Base-by-base conservation (phyloP, 2,113 vertebrate genomes). In the Ciconia stormi region DNA sequence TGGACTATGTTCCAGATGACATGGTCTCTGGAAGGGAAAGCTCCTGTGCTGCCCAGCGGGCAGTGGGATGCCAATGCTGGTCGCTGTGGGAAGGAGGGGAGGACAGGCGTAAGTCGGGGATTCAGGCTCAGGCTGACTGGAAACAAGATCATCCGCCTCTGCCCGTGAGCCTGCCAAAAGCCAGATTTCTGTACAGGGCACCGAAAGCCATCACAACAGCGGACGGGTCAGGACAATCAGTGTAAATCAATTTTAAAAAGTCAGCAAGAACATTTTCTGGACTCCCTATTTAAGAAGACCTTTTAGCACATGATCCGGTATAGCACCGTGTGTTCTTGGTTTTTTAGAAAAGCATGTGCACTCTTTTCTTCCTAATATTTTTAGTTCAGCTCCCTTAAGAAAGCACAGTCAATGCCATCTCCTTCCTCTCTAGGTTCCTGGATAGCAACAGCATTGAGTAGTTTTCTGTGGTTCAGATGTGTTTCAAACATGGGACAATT, bases 381-480 rank as follows among this genome's bases (percentile, higher is more conserved):
- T 79, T 26, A 89, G 27, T 83, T 56, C 44, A 59, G 49, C 80
- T 87, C 56, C 85, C 79, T 61, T 38, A 58, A 66, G 91, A 87
- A 93, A 92, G 63, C 89, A 23, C 4, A 0, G 95, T 73, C 85
- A 55, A 40, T 11, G 42, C 36, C 55, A 21, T 65, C 78, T 91
- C 84, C 76, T 79, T 95, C 74, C 88, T 78, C 67, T 58, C 21
- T n/a, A 77, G 53, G 71, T 95, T 97, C 96, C 95, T 97, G 91
- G 91, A 91, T 12, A 95, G 89, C 93, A 96, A 56, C 94, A 93
- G 83, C 10, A 0, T 30, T 32, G 89, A 90, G 91, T 80, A 78
- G 89, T 53, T 96, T 88, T 94, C 95, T 95, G 96, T 90, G 91
- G 91, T 66, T 97, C 94, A 88, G 95, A 96, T 97, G 84, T 38